These are phyloP conservation scores for Drosophila ficusphila DNA, from an alignment of 1,140 invertebrate genomes.

Conservation along the genomic window DNA sequence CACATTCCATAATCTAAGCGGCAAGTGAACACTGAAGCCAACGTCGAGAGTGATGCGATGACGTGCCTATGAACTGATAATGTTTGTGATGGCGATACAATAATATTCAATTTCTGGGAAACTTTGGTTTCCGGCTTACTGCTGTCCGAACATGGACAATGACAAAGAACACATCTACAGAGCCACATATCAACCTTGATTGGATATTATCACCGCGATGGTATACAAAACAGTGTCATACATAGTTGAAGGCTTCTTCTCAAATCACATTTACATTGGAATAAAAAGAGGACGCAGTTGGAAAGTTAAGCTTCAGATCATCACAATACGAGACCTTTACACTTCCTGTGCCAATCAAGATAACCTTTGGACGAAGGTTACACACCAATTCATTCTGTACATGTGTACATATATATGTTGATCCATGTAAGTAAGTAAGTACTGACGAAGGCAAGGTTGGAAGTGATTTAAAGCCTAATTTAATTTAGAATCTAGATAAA, in stretches of 20 bases:
- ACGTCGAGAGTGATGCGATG: constrained; percentile 3
- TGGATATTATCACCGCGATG: constrained; percentile 42
- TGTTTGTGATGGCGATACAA: constrained; percentile 34
- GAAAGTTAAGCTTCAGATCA: not conserved
- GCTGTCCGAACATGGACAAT: constrained; percentile 51
- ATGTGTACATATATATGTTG: not conserved
- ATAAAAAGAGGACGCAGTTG: constrained; percentile 6
- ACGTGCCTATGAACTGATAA: constrained; percentile 1
- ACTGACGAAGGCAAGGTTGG: not conserved
- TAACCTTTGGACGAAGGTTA: constrained; percentile 5
- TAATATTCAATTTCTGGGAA: constrained; percentile 67
- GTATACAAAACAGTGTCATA: constrained; percentile 15
- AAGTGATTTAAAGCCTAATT: constrained; percentile 3
- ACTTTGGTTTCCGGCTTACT: constrained; percentile 58
- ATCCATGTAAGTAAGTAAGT: not conserved
- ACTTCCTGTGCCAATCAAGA: constrained; percentile 29
- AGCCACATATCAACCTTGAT: constrained; percentile 45
- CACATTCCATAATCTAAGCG: too few relatives aligned
- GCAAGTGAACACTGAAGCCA: too few relatives aligned
- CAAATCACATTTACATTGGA: constrained; percentile 22
- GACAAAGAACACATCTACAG: not conserved
- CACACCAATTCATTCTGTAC: constrained; percentile 4
- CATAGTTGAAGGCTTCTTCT: constrained; percentile 11
- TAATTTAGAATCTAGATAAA: constrained; percentile 29
- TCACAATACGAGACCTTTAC: constrained; percentile 14